Base-by-base conservation (phyloP, 2,888 invertebrate species). In the Agriopis leucophaearia region DNA sequence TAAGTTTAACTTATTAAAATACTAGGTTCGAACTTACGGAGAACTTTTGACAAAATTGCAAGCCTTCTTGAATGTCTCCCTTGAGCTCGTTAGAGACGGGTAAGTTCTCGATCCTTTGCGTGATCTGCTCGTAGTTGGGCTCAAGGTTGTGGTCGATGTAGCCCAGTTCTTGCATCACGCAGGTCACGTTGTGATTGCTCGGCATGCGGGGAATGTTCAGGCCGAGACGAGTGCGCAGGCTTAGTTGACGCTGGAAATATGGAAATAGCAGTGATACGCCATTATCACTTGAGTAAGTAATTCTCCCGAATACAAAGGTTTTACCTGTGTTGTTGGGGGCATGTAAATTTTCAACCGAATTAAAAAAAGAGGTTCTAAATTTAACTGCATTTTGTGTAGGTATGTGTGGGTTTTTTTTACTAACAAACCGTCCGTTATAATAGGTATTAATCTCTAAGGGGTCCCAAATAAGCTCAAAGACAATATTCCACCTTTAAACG, bases 131-230 rank as follows among this genome's bases (percentile, higher is more conserved):
- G 81, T 94, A 96, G 86, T 96, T 96, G 0, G 96, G 96, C 78
- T 96, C 96, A 76, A 96, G 87, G 81, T 95, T 95, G 72, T 94
- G 83, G 81, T 96, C 96, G 76, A 96, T 91, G 86, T 96, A 96
- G 60, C 96, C 96, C 0, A 96, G 91, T 80, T 96, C 96, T 80
- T 96, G 96, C 96, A 96, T 96, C 45, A 96, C 95, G 82, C 96
- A 96, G 0, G 96, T 96, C 35, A 96, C 95, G 86, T 96, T 96
- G 72, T 94, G 94, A 4, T 94, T 94, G 36, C 75, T 78, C 72
- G 94, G 88, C 8, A 12, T 92, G 90, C 93, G 91, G 0, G 94
- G 90, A 7, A 95, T 94, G 76, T 96, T 87, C 12, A 95, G 85
- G 71, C 96, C 96, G 42, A 96, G 83, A 52, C 95, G 95, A n/a